phyloP scores from a whole-genome alignment of 2,888 invertebrate genomes.

The Empis livida region DNA sequence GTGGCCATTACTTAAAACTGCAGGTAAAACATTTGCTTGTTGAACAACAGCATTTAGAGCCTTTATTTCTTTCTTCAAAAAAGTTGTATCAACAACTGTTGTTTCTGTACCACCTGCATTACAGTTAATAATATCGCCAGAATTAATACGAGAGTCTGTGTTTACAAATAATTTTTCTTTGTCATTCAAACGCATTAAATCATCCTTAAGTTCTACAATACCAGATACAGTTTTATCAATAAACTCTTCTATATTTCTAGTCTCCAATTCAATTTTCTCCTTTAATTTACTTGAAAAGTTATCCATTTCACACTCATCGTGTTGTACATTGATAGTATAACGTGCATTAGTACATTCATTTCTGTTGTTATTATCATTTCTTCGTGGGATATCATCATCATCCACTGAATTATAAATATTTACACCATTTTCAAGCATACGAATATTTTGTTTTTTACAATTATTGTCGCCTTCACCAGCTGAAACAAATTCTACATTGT shows the following conservation, averaged over 20 bases:
- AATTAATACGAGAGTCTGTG: slow-evolving; percentile 25
- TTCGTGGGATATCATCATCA: neutral
- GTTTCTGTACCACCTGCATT: slow-evolving; percentile 12
- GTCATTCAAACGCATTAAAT: slow-evolving; percentile 31
- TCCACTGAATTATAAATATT: too few species aligned
- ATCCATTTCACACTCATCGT: slow-evolving; percentile 35
- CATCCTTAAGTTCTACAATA: slow-evolving; percentile 35
- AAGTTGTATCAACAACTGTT: slow-evolving; percentile 17
- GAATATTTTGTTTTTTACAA: neutral
- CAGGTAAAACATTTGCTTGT: slow-evolving; percentile 34
- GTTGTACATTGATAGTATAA: slow-evolving; percentile 25
- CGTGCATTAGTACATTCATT: neutral
- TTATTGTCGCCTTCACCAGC: neutral
- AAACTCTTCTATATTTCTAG: slow-evolving; percentile 36
- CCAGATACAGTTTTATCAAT: slow-evolving; percentile 36
- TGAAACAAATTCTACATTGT: neutral
- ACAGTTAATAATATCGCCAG: slow-evolving; percentile 18
- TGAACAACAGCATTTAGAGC: slow-evolving; percentile 35
- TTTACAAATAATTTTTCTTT: slow-evolving; percentile 17
- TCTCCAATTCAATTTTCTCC: slow-evolving; percentile 34
- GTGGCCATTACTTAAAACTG: slow-evolving; percentile 35
- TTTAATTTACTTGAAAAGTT: slow-evolving; percentile 33
- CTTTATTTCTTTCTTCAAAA: slow-evolving; percentile 35
- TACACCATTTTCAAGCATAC: too few species aligned
- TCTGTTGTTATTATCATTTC: neutral